Conservation (phyloP, 2,797 vertebrate species). For the Clarias pachynema region DNA sequence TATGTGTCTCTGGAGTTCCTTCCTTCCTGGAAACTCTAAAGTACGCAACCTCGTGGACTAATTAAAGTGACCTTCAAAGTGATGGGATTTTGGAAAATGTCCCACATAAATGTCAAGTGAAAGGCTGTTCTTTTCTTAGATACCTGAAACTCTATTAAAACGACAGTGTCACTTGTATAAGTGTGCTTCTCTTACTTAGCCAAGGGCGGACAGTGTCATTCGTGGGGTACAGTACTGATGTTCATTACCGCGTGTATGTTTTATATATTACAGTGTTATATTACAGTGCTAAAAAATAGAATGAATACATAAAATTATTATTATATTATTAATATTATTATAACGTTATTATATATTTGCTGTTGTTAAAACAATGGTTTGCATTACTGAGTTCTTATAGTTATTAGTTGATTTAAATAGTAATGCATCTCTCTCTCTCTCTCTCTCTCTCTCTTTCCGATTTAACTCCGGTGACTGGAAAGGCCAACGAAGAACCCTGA, state of each 20-base stretch:
- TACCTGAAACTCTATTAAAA: slow-evolving; percentile 25
- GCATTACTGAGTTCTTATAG: not conserved
- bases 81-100: slow-evolving; percentile 44
- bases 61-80: slow-evolving; percentile 54
- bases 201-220: not conserved
- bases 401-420: too few relatives aligned
- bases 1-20: slow-evolving; percentile 30
- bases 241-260: not conserved
- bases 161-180: not conserved
- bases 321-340: too few relatives aligned
- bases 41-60: slow-evolving; percentile 40
- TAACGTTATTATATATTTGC: too few relatives aligned
- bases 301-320: too few relatives aligned
- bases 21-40: slow-evolving; percentile 32
- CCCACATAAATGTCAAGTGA: slow-evolving; percentile 44
- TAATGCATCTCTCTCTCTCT: too few relatives aligned
- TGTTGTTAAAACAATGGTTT: too few relatives aligned
- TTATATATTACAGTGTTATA: too few relatives aligned
- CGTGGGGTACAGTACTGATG: not conserved
- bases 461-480: too few relatives aligned
- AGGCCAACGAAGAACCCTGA: too few relatives aligned
- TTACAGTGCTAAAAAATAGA: too few relatives aligned
- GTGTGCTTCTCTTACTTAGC: slow-evolving; percentile 9
- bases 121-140: slow-evolving; percentile 40
- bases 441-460: too few relatives aligned